These are phyloP conservation scores for Melipona bicolor DNA, from an alignment of 2,888 invertebrate genomes.

Conservation along the genomic window DNA sequence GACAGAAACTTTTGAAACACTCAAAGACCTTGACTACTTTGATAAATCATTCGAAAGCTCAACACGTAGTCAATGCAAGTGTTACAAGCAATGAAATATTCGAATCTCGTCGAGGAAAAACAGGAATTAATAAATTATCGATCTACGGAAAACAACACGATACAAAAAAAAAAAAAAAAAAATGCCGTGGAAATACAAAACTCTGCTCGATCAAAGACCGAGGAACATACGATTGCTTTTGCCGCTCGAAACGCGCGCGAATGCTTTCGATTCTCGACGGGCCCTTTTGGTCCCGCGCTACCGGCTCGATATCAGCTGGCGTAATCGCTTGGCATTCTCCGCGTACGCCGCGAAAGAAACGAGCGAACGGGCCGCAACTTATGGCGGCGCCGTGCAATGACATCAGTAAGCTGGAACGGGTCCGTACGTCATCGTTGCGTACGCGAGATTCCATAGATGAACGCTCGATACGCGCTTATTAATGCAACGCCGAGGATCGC, in stretches of 20 bases:
- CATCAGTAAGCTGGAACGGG: conserved; percentile 80
- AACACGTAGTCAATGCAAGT: too few relatives aligned
- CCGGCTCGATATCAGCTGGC: conserved; percentile 72
- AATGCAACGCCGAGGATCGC: conserved; percentile 1
- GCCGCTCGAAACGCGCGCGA: conserved; percentile 42
- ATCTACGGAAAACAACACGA: too few relatives aligned
- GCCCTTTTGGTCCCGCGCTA: conserved; percentile 60
- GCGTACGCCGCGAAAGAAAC: conserved; percentile 58
- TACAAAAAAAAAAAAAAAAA: not conserved
- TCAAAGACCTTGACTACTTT: too few relatives aligned
- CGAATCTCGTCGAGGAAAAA: too few relatives aligned
- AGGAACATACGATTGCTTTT: conserved; percentile 54
- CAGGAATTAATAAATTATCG: too few relatives aligned
- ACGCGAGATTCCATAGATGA: conserved; percentile 79
- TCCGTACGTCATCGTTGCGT: conserved; percentile 79
- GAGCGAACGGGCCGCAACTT: conserved; percentile 68
- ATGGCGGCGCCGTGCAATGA: conserved; percentile 80
- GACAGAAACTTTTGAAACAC: too few relatives aligned
- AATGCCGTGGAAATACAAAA: not conserved
- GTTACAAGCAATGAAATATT: too few relatives aligned
- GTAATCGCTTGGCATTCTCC: conserved; percentile 79
- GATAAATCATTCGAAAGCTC: too few relatives aligned
- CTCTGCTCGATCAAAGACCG: not conserved
- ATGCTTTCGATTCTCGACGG: conserved; percentile 49
- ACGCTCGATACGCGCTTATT: conserved; percentile 74